Evolutionary conservation across 1,140 invertebrate genomes (phyloP).

Genomic region (Aphelinus certus): DNA sequence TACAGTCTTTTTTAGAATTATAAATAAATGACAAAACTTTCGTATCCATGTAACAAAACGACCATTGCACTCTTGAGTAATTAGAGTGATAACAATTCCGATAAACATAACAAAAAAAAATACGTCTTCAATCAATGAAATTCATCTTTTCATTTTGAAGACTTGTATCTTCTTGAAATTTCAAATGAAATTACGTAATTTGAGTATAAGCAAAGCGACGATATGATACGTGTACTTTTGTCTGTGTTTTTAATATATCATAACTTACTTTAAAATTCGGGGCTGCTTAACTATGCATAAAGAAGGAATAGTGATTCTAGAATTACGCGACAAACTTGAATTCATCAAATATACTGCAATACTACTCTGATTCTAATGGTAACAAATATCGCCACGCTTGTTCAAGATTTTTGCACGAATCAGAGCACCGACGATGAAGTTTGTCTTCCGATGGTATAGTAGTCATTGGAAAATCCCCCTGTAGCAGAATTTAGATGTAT

Average conservation of each 20-base stretch:
- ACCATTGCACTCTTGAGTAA: conserved; percentile 37
- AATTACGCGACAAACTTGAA: conserved; percentile 32
- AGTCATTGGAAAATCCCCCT: conserved; percentile 62
- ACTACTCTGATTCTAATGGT: conserved; percentile 47
- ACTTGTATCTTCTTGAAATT: conserved; percentile 5
- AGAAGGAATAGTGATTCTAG: conserved; percentile 32
- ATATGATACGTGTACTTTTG: conserved; percentile 32
- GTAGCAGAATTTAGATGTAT: conserved; percentile 36
- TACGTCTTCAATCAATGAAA: conserved; percentile 21
- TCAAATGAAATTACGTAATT: conserved; percentile 9
- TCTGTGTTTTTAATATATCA: conserved; percentile 23
- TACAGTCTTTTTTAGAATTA: conserved; percentile 42
- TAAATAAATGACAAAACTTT: conserved; percentile 40
- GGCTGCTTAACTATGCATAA: conserved; percentile 27
- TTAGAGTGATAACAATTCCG: conserved; percentile 34
- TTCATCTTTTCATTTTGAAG: conserved; percentile 5
- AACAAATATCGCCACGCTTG: conserved; percentile 62
- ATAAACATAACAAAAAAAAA: conserved; percentile 30
- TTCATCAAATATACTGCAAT: conserved; percentile 31
- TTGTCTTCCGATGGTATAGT: conserved; percentile 59
- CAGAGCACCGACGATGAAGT: conserved; percentile 60
- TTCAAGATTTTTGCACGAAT: conserved; percentile 59
- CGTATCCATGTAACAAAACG: conserved; percentile 35
- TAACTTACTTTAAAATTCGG: conserved; percentile 33
- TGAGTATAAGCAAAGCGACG: conserved; percentile 32